phyloP scores from a whole-genome alignment of 2,797 vertebrate species.

The Esox lucius region DNA sequence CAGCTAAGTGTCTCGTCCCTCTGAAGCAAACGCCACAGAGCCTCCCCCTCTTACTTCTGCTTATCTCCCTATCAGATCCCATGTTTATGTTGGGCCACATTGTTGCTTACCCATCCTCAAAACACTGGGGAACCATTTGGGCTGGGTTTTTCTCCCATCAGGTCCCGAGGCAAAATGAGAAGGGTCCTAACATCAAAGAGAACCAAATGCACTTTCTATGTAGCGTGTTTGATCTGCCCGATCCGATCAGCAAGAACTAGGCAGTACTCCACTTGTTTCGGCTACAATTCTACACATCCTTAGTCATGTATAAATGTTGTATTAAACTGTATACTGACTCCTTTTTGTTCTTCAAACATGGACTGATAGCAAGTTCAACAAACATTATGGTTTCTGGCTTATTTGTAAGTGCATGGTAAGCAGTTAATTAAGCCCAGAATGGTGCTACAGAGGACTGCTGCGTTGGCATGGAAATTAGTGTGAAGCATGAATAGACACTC shows the following conservation, averaged over 20 bases:
- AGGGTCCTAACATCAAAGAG: not conserved
- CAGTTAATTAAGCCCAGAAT: no score
- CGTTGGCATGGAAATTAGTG: no score
- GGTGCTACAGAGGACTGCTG: no score
- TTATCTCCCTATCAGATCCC: constrained; percentile 25
- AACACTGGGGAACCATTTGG: constrained; percentile 13
- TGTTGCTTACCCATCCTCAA: constrained; percentile 16
- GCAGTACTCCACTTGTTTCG: no score
- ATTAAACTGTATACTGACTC: not conserved
- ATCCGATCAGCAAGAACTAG: no score
- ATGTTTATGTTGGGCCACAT: constrained; percentile 25
- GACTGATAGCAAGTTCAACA: not conserved
- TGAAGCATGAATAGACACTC: no score
- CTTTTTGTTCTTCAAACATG: not conserved
- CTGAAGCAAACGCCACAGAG: constrained; percentile 11
- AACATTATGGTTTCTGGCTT: not conserved
- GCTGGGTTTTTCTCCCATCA: not conserved
- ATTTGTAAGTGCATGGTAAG: no score
- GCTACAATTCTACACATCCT: not conserved
- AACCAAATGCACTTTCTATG: not conserved
- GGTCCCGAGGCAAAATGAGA: not conserved
- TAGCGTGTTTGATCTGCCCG: not conserved
- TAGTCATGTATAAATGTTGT: not conserved
- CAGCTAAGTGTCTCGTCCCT: constrained; percentile 14
- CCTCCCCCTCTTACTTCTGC: not conserved